A percentile compares a stretch with the other conserved stretches of the same genome.
These are phyloP conservation scores for Colostygia pectinataria DNA, from an alignment of 2,888 invertebrate genomes.

Conservation along the genomic window DNA sequence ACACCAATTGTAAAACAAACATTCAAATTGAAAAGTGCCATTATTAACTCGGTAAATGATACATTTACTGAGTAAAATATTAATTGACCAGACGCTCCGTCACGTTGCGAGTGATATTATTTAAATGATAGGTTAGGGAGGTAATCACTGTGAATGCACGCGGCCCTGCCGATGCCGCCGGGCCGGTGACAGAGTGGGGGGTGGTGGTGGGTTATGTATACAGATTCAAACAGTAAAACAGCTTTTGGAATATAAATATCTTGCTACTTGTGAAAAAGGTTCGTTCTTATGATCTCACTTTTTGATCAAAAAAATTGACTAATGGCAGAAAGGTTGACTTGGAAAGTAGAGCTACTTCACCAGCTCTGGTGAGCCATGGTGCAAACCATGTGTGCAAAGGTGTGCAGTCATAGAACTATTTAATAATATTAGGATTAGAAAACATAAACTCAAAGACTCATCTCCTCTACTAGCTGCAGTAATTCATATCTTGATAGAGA, in stretches of 20 bases:
- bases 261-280: too few relatives aligned
- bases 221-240: constrained; percentile 2
- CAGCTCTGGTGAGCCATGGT: too few relatives aligned
- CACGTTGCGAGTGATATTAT: constrained; percentile 28
- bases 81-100: constrained; percentile 18
- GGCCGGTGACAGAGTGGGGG: constrained; percentile 9
- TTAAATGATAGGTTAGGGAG: constrained; percentile 33
- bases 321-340: too few relatives aligned
- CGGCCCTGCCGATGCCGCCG: constrained; percentile 8
- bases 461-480: too few relatives aligned
- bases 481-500: too few relatives aligned
- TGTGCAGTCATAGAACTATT: too few relatives aligned
- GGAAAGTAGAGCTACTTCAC: too few relatives aligned
- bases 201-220: not conserved
- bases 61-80: constrained; percentile 25
- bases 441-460: too few relatives aligned
- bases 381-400: too few relatives aligned
- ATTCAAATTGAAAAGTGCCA: constrained; percentile 1
- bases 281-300: too few relatives aligned
- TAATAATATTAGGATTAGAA: too few relatives aligned
- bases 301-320: too few relatives aligned
- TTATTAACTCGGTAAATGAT: constrained; percentile 13
- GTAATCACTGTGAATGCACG: constrained; percentile 32
- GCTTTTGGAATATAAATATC: not conserved
- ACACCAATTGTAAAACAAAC: not conserved